phyloP scores from a whole-genome alignment of 2,888 invertebrate species.

The Abrostola triplasia region DNA sequence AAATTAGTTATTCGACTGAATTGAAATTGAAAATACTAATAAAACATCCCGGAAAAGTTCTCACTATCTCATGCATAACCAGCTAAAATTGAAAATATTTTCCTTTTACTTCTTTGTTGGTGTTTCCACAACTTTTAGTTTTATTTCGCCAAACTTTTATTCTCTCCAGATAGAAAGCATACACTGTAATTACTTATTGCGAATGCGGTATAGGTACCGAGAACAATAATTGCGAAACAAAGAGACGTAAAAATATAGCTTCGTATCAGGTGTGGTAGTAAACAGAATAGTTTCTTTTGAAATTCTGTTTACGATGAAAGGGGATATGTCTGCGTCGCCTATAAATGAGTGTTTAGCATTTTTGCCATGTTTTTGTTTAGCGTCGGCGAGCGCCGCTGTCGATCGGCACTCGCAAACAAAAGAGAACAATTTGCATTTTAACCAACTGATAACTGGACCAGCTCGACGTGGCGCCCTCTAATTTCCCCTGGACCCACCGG shows the following conservation, averaged over 20 bases:
- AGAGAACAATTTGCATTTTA: conserved; percentile 85
- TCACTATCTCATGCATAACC: conserved; percentile 11
- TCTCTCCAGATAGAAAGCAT: conserved; percentile 32
- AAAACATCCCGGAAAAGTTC: conserved; percentile 9
- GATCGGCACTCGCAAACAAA: conserved; percentile 79
- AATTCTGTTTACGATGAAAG: conserved; percentile 62
- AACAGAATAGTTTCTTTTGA: conserved; percentile 43
- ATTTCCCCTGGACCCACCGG: conserved; percentile 71
- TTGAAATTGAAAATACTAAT: not conserved
- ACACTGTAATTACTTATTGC: conserved; percentile 12
- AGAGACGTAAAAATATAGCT: conserved; percentile 35
- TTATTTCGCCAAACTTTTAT: conserved; percentile 30
- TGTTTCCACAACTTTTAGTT: conserved; percentile 32
- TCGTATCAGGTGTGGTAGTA: not conserved
- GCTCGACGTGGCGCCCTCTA: conserved; percentile 71
- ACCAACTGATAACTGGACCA: conserved; percentile 82
- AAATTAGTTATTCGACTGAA: too few relatives aligned
- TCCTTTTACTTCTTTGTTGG: conserved; percentile 21
- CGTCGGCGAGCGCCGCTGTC: conserved; percentile 64
- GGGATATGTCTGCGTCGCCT: conserved; percentile 69
- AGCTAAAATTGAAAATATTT: conserved; percentile 30
- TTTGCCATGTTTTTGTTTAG: conserved; percentile 68
- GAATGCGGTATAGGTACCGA: conserved; percentile 16
- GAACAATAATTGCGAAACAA: conserved; percentile 10
- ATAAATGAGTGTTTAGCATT: conserved; percentile 82